Evolutionary conservation across 2,888 invertebrate genomes (phyloP), one percentile per base, ranked within the genome.

Genomic region (Panopea generosa): DNA sequence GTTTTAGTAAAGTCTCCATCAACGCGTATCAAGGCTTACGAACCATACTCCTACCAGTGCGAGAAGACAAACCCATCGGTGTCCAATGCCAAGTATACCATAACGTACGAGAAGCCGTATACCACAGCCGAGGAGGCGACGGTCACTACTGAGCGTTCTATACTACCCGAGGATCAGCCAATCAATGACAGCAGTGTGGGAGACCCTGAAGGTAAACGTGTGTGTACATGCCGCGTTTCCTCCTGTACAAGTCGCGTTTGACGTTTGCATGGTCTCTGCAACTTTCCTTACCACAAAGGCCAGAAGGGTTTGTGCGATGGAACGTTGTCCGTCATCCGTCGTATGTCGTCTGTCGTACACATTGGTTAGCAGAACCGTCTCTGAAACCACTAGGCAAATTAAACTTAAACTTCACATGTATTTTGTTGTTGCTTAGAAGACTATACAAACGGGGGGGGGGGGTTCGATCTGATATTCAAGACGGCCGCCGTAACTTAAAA

Each of bases 121-220:
- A 18, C 27, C 22, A 50, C 61, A 3, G 49, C 50, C 14, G 57
- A 57, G 24, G 57, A 40, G 1, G 7, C 60, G 27, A 60, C 2
- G 9, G 9, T 18, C 16, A 75, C 74, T 11, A 63, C 52, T 26
- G 43, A 57, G n/a, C 52, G 38, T 16, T 38, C 49, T 7, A 11
- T 55, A 22, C 20, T 61, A 3, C 43, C 66, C 1, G 70, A 69
- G 22, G 78, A 78, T 9, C 70, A 73, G 26, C 71, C 74, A 16
- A 38, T 74, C 16, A 78, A 78, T 20, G 78, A 78, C 52, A 70
- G 74, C 38, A 72, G 60, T 26, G 49, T 60, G 11, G 53, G 59
- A 4, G 57, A 62, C 16, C 57, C 62, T 16, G 63, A 53, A 55
- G 63, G 63, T 63, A 60, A 38, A n/a, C n/a, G n/a, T n/a, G n/a